Evolutionary conservation across 1,140 invertebrate genomes (phyloP), one percentile per base, ranked within the genome.

Genomic region (Pararge aegeria): DNA sequence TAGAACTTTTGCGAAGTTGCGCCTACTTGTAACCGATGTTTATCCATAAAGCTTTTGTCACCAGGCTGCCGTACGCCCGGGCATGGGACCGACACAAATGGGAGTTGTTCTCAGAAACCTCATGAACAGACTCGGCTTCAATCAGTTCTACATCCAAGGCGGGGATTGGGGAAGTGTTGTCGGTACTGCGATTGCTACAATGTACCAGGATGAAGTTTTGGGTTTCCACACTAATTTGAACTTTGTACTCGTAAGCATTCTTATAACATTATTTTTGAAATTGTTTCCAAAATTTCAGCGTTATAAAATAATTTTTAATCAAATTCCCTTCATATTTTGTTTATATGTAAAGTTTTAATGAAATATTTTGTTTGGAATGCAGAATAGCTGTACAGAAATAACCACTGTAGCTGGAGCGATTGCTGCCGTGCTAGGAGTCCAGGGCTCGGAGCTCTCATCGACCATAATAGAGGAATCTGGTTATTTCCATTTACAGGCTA

Each of bases 131-230:
- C 87, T 98, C 0, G 95, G 95, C 0, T 92, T 93, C 75, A 73
- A 94, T 0, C 93, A 94, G 73, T 98, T 93, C 80, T 94, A 96
- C 54, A 83, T 95, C 0, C 97, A 98, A 82, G 96, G 96, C 4
- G 96, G 96, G 9, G 97, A 98, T 75, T 96, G 95, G 95, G 96
- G 96, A 0, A 75, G 93, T 1, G 5, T 92, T 0, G 92, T 97
- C 40, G 92, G 87, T 0, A 62, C 85, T 0, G 69, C 84, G 50
- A 67, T 87, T 55, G 63, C 67, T 0, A 78, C 77, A 0, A 18
- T 83, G 5, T 87, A 70, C 57, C 83, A 75, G 24, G 66, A 84
- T 6, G 70, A 76, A 6, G 61, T 87, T 15, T 66, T 87, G 1
- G 83, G 83, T 5, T 64, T 70, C 51, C 83, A 87, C 20, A 75